Base-by-base conservation (phyloP, 2,888 invertebrate genomes). In the Meteorus cinctellus region DNA sequence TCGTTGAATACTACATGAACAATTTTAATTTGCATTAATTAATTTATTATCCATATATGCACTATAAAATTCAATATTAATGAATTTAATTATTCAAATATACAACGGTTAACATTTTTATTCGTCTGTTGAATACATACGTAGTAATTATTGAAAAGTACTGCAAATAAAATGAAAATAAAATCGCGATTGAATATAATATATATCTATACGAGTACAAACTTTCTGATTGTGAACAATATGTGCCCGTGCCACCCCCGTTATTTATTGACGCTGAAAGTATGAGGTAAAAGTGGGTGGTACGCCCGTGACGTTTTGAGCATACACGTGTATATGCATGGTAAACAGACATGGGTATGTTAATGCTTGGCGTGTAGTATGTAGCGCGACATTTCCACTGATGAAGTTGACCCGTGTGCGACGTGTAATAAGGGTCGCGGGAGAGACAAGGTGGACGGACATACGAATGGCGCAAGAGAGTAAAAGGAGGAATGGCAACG, bases 371-470 rank as follows among this genome's bases (percentile, higher is more conserved):
- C 79, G 80, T 79, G 83, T 81, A 83, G 79, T 82, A 63, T 79
- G 81, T 83, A 81, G 82, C 80, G 81, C 82, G 86, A 85, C 85
- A 85, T 87, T 82, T 83, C 83, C 77, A 82, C 85, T 87, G 88
- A 88, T 86, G 87, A 87, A 87, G 89, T 87, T 88, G 89, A 88
- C 85, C 86, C 84, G 85, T 77, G 41, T 74, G 80, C 87, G 87
- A 86, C 86, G 84, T 85, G 88, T 88, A 89, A 89, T 88, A 89
- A 89, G 88, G 88, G 85, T 88, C 84, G 85, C 69, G 77, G 67
- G 69, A 75, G 71, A 55, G 81, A 78, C 77, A 70, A 79, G 75
- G 74, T 75, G 81, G 82, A 84, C 83, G 81, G 79, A 81, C 82
- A 76, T 76, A 78, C 75, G 76, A 77, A 78, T 80, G 83, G 77